A percentile compares a stretch with the other conserved stretches of the same genome.
Conservation (phyloP, 2,797 vertebrate genomes). For the Platyrinchus mystaceus region DNA sequence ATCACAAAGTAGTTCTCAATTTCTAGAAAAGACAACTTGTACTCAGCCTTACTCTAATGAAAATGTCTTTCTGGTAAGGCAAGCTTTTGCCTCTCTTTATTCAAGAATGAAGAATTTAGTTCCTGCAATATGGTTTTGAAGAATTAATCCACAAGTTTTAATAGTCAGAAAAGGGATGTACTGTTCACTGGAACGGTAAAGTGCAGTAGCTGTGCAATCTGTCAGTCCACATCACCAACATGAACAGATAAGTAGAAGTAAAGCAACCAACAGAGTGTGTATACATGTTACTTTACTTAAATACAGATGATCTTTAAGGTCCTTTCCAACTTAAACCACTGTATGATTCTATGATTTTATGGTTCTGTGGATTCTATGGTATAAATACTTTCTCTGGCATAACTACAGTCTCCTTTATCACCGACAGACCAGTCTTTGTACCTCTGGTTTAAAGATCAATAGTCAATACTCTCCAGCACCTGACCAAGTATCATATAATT, state of each 20-base stretch:
- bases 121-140: background rate
- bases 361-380: background rate
- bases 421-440: background rate
- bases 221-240: background rate
- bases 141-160: background rate
- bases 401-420: background rate
- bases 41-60: background rate
- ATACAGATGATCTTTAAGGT: background rate
- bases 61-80: background rate
- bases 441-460: background rate
- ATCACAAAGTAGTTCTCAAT: background rate
- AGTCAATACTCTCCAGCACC: background rate
- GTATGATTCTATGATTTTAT: background rate
- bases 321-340: background rate
- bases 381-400: background rate
- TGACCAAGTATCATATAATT: background rate
- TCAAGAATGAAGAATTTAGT: background rate
- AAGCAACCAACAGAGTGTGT: background rate
- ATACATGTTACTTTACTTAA: background rate
- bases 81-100: background rate
- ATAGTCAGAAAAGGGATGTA: background rate
- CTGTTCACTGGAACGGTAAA: background rate
- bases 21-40: background rate
- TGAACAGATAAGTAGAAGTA: background rate
- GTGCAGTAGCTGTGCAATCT: background rate